Percentiles rank a stretch among this genome's conserved stretches.
phyloP scores from a whole-genome alignment of 2,797 vertebrate genomes.

The Rhadinocentrus ornatus region DNA sequence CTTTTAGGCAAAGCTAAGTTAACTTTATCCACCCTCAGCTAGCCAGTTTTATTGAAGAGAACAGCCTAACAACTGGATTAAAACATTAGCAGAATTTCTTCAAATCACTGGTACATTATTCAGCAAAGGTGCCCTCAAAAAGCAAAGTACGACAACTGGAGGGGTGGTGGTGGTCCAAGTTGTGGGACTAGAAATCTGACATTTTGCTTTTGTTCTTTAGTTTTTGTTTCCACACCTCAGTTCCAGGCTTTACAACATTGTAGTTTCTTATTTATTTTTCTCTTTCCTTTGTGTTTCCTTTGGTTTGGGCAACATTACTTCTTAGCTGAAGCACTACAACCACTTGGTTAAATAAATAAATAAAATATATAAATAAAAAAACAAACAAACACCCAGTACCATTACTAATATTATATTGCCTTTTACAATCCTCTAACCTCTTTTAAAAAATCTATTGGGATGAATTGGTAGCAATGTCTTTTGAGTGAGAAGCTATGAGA shows the following conservation, averaged over 20 bases:
- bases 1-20: background rate
- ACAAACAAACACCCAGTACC: too few species aligned
- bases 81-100: background rate
- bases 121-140: background rate
- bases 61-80: background rate
- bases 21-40: constrained; percentile 1
- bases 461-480: background rate
- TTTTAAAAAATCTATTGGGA: background rate
- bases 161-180: background rate
- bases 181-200: background rate
- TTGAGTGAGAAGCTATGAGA: background rate
- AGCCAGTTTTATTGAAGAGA: background rate
- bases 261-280: too few species aligned
- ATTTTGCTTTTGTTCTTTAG: background rate
- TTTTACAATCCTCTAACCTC: background rate
- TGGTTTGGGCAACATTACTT: background rate
- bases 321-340: background rate
- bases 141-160: background rate
- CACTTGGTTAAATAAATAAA: background rate
- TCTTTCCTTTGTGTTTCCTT: background rate
- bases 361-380: too few species aligned
- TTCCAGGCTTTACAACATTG: too few species aligned
- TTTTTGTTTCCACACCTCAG: background rate
- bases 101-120: background rate
- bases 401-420: background rate